Base-by-base conservation (phyloP, 2,888 invertebrate genomes). In the Lycaena phlaeas region DNA sequence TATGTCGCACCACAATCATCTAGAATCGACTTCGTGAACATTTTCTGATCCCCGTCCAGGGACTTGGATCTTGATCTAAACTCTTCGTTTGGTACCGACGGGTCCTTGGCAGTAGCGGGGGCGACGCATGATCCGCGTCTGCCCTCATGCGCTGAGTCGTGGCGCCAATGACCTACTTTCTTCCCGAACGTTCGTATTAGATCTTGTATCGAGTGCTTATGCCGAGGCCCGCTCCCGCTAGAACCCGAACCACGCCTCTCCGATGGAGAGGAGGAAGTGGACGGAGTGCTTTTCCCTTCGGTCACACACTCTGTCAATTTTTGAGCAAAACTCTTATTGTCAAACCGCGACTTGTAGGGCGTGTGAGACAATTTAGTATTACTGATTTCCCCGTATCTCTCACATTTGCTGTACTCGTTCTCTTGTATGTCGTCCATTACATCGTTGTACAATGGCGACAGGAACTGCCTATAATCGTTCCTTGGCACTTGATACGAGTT, bases 1-100 rank as follows among this genome's bases (percentile, higher is more conserved):
- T 94, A 94, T 3, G 93, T 94, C 5, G 92, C 88, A 38, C 91
- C 93, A 62, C 93, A 93, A 62, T 94, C 94, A 45, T 88, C 87
- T n/a, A 90, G 75, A 43, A 87, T 72, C 44, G 85, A 86, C 51
- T 84, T 73, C 42, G 49, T 60, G 4, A 56, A 36, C 29, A 65
- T 44, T 51, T 61, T 64, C 28, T 85, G 72, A 40, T 86, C 86
- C 4, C 79, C 86, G 64, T 94, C 94, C 52, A 94, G 78, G 36
- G 93, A 93, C 62, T 93, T 93, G 28, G 93, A 93, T 34, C 94
- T 86, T 31, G 88, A 88, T 11, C 94, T 86, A 61, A 93, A 94
- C 56, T 90, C 91, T 27, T 89, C 89, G 38, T 77, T 68, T 26
- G 68, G 63, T 81, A 86, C 47, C 70, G 85, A 41, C 25, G 71